A percentile compares a stretch with the other conserved stretches of the same genome.
Conservation (phyloP, 2,113 vertebrate species). For the Ibidorhyncha struthersii region DNA sequence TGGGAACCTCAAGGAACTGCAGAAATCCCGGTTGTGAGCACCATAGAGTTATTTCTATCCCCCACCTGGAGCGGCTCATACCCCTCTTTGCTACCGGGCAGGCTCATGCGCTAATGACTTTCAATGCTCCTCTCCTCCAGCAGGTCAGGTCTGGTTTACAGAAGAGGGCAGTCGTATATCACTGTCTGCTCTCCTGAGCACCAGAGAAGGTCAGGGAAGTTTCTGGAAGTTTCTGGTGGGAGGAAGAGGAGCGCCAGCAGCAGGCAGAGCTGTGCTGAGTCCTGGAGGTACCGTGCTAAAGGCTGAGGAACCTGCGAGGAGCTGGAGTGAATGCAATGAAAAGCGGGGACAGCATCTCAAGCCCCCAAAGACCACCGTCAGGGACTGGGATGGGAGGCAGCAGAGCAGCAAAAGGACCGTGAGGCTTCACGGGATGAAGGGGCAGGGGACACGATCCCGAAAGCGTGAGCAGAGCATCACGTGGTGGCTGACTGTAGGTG, state of each 20-base stretch:
- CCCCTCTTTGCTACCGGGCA: background rate
- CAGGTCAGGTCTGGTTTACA: background rate
- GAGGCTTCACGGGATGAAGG: accelerated
- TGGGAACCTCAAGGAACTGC: background rate
- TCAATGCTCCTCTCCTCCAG: background rate
- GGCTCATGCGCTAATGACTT: background rate
- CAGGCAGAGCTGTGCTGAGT: accelerated
- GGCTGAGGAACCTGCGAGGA: background rate
- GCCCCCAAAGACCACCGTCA: background rate
- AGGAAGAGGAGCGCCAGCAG: background rate
- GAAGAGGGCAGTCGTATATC: background rate
- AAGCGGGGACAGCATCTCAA: background rate
- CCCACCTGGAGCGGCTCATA: background rate
- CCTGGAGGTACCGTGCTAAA: background rate
- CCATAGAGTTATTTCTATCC: accelerated
- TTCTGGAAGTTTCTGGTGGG: background rate
- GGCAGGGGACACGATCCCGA: background rate
- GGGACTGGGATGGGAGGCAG: accelerated
- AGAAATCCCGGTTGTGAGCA: background rate
- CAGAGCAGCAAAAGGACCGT: background rate
- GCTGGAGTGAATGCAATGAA: background rate
- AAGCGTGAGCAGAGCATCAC: background rate
- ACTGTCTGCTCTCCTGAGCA: background rate
- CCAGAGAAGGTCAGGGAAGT: background rate
- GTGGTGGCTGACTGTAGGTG: no score